phyloP scores from a whole-genome alignment of 2,888 invertebrate genomes.

The Actias luna region DNA sequence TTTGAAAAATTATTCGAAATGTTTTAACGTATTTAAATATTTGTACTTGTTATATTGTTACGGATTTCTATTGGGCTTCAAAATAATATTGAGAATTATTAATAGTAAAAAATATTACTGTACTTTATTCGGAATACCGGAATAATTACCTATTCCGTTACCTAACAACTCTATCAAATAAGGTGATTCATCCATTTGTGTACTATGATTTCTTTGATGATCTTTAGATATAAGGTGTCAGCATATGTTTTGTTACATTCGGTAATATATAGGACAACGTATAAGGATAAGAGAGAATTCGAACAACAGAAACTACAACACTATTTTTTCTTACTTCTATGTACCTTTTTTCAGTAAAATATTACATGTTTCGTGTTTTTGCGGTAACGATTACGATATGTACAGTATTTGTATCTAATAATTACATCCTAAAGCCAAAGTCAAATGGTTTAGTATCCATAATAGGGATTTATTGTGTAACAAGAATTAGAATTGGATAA shows the following conservation, averaged over 20 bases:
- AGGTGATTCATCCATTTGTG: too few relatives aligned
- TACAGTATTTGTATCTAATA: not conserved
- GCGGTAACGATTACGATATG: not conserved
- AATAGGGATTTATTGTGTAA: not conserved
- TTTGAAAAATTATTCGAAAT: constrained; percentile 12
- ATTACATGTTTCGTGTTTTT: not conserved
- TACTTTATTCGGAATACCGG: too few relatives aligned
- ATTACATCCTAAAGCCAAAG: not conserved
- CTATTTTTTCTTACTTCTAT: not conserved
- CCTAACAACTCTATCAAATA: too few relatives aligned
- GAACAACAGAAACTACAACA: too few relatives aligned
- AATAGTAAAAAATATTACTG: too few relatives aligned
- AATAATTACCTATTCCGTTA: too few relatives aligned
- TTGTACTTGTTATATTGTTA: not conserved
- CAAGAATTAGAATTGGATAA: not conserved
- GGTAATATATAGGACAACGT: too few relatives aligned
- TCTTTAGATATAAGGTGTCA: too few relatives aligned
- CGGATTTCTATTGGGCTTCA: not conserved
- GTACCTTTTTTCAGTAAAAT: not conserved
- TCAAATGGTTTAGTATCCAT: not conserved
- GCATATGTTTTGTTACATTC: too few relatives aligned
- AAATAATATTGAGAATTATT: too few relatives aligned
- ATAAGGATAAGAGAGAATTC: too few relatives aligned
- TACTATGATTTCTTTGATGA: too few relatives aligned
- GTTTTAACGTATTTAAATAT: constrained; percentile 1